These are phyloP conservation scores for Hoplodrina blanda DNA, from an alignment of 2,888 invertebrate species.

Conservation along the genomic window DNA sequence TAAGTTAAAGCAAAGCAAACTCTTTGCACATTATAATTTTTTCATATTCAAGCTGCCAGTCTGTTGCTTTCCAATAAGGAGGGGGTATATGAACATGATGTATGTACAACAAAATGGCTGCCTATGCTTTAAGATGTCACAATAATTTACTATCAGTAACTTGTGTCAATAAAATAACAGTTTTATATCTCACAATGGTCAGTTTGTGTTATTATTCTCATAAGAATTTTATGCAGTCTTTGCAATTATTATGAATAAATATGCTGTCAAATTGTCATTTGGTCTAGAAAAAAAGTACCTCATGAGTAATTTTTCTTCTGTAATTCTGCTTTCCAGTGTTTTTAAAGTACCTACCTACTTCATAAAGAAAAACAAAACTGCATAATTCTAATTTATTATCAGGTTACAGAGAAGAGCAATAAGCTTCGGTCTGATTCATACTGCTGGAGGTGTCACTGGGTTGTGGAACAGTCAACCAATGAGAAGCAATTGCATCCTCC, in stretches of 20 bases:
- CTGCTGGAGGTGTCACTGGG: conserved; percentile 98
- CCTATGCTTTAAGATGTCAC: conserved; percentile 45
- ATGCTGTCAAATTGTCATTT: neutral
- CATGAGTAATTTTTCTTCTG: neutral
- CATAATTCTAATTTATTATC: conserved; percentile 38
- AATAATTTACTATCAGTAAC: conserved; percentile 22
- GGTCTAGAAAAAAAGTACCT: neutral
- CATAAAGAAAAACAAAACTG: neutral
- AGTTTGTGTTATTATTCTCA: conserved; percentile 13
- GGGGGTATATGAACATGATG: conserved; percentile 50
- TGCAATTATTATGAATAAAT: neutral
- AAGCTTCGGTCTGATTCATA: conserved; percentile 92
- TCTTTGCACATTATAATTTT: conserved; percentile 23
- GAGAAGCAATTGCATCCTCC: conserved; percentile 78
- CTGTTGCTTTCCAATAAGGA: conserved; percentile 22
- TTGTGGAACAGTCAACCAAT: conserved; percentile 87
- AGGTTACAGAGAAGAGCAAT: conserved; percentile 69
- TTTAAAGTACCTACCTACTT: neutral
- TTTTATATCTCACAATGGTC: conserved; percentile 38
- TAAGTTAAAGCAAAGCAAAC: conserved; percentile 24
- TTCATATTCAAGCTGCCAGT: conserved; percentile 27
- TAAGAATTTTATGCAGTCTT: neutral
- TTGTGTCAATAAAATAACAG: conserved; percentile 27
- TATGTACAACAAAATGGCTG: conserved; percentile 68
- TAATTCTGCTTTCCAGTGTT: neutral